These are phyloP conservation scores for Tetraneura akinire DNA, from an alignment of 1,140 invertebrate species.

Conservation along the genomic window DNA sequence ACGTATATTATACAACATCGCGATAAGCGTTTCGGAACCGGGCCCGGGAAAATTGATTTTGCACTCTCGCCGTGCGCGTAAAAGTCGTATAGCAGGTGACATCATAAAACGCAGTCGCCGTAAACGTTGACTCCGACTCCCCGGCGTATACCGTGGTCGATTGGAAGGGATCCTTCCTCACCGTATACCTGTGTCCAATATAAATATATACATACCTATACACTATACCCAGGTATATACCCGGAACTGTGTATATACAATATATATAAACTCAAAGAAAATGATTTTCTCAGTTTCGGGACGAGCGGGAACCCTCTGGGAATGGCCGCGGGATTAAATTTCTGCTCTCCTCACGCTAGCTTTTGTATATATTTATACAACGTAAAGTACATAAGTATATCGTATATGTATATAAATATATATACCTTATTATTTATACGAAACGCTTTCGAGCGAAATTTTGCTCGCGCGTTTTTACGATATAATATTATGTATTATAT, in stretches of 20 bases:
- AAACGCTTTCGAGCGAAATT: background rate
- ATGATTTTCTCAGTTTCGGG: conserved; percentile 20
- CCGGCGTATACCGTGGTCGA: conserved; percentile 11
- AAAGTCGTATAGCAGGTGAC: conserved; percentile 31
- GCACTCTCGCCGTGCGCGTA: background rate
- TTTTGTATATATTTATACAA: background rate
- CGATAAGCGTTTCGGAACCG: conserved; percentile 15
- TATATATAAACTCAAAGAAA: conserved; percentile 6
- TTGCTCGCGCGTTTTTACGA: conserved; percentile 30
- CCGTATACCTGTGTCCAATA: background rate
- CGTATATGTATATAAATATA: background rate
- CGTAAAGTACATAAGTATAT: background rate
- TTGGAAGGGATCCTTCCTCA: conserved; percentile 11
- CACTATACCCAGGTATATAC: background rate
- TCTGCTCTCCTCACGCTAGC: background rate
- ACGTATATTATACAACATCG: background rate
- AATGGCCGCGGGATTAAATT: conserved; percentile 33
- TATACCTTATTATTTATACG: background rate
- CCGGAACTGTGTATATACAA: background rate
- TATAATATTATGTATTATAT: background rate
- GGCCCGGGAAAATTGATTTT: conserved; percentile 40
- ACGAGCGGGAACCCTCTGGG: conserved; percentile 11
- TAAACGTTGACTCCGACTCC: conserved; percentile 34
- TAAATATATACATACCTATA: background rate
- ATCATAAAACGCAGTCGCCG: conserved; percentile 46